Evolutionary conservation across 1,140 invertebrate genomes (phyloP), one percentile per base, ranked within the genome.

Genomic region (Saccostrea cuccullata): DNA sequence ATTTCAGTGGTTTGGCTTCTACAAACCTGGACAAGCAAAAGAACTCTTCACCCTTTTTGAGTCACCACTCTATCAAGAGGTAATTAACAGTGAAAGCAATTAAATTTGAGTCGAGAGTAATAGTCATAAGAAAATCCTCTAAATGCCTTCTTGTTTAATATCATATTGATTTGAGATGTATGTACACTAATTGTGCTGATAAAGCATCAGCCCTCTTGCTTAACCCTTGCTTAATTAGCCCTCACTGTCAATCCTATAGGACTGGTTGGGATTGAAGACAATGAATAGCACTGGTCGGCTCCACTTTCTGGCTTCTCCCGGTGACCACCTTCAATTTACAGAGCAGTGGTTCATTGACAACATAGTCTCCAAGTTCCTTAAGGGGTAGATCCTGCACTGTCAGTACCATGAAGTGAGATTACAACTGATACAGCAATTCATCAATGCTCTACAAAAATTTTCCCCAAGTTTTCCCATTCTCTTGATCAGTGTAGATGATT

Each of bases 261-360:
- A 99, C 95, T 96, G 97, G 88, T 94, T 99, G 17, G 98, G 99
- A 6, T 94, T 99, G 58, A 96, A 97, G 93, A 92, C 95, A 87
- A 96, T 99, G 96, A 95, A 98, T 89, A 92, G 96, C 70, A 94
- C 95, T 13, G 97, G 97, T 1, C 97, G 97, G 93, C 95, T 99
- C 8, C 95, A 97, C 84, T 98, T 99, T 90, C 94, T 99, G 0
- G 96, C 96, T 4, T 93, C 97, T 0, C 96, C 97, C 84, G 97
- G 97, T 0, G 97, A 99, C 95, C 99, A 99, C 95, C 95, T 99
- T 8, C 96, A 97, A 92, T 98, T 99, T 93, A 96, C 96, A 1
- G 95, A 97, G 90, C 94, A 96, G 4, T 99, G 98, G 98, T 99
- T 99, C 94, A 95, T 97, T 12, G 92, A 97, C 82, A 96, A 98